Evolutionary conservation across 2,888 invertebrate genomes (phyloP).

Genomic region (Sarcophaga variegata): DNA sequence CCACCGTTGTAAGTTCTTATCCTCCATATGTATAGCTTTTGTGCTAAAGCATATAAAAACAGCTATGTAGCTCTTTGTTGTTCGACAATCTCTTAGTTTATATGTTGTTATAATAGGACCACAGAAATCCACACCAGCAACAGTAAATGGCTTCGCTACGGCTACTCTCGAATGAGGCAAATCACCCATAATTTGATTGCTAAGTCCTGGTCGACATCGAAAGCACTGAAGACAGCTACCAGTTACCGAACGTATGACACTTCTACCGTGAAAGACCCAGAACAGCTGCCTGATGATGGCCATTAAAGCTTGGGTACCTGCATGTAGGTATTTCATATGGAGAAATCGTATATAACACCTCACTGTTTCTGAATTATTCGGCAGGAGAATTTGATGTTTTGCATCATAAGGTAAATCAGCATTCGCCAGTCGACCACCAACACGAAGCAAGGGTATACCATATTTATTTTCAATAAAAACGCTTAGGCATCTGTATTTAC

Average conservation of each 20-base stretch:
- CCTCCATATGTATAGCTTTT: conserved; percentile 18
- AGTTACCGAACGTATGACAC: not conserved
- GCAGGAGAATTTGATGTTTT: conserved; percentile 41
- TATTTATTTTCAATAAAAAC: conserved; percentile 30
- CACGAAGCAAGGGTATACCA: conserved; percentile 40
- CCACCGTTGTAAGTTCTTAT: conserved; percentile 17
- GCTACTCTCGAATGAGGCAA: conserved; percentile 58
- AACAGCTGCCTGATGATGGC: conserved; percentile 50
- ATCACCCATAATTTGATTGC: conserved; percentile 57
- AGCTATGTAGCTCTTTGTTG: not conserved
- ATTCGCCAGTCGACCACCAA: conserved; percentile 40
- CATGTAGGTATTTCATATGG: conserved; percentile 43
- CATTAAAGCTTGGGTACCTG: conserved; percentile 48
- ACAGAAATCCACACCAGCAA: conserved; percentile 53
- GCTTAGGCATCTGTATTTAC: conserved; percentile 13
- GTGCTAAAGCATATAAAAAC: conserved; percentile 11
- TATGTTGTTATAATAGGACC: conserved; percentile 42
- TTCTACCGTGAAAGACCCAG: conserved; percentile 60
- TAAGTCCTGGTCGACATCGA: conserved; percentile 49
- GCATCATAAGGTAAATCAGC: conserved; percentile 40
- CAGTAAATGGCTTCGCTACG: conserved; percentile 45
- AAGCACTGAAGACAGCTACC: conserved; percentile 47
- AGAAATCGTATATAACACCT: conserved; percentile 30
- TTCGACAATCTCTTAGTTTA: conserved; percentile 17
- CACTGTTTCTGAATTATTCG: conserved; percentile 14